Evolutionary conservation across 2,113 vertebrate species (phyloP), one percentile per base, ranked within the genome.

Genomic region (Nasalis larvatus): DNA sequence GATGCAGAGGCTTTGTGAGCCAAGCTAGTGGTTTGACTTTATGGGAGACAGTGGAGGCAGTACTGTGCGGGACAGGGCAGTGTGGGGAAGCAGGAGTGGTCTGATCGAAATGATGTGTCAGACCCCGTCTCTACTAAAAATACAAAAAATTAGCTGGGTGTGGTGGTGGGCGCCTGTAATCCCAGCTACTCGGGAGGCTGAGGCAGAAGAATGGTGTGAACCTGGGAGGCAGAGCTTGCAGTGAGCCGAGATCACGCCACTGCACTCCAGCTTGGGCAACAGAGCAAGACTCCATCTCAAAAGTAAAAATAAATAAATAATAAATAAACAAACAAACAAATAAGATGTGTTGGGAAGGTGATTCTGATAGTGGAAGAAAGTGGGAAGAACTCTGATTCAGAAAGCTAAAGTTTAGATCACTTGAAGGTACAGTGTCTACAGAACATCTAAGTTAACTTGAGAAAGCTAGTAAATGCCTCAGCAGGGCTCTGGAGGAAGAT

Each of bases 1-100:
- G 11, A 32, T 11, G 23, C 32, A 30, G 63, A n/a, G 30, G 27
- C 30, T 54, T 69, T 56, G 23, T 20, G 85, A 83, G 52, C 35
- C 73, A 58, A 18, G 80, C 18, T 32, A 56, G 54, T n/a, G 20
- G 13, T 85, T n/a, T 58, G 37, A 13, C 37, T 63, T 95, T 6
- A 37, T 47, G 37, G 17, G 30, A 58, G 47, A 71, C 12, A 74
- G 21, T 69, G 66, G 66, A 42, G 30, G 73, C 27, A 5, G 12
- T 20, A 14, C 47, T 17, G 4, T 42, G 14, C 0, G 12, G 1
- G 16, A 6, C 60, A 63, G 27, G 8, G 23, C 5, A 0, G 8
- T 7, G 11, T 25, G 52, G 32, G n/a, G 30, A 14, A 40, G 3
- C 11, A 74, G n/a, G 40, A 32, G 3, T 7, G 30, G 30, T 76